Evolutionary conservation across 2,113 vertebrate genomes (phyloP).

Genomic region (Ranitomeya variabilis): DNA sequence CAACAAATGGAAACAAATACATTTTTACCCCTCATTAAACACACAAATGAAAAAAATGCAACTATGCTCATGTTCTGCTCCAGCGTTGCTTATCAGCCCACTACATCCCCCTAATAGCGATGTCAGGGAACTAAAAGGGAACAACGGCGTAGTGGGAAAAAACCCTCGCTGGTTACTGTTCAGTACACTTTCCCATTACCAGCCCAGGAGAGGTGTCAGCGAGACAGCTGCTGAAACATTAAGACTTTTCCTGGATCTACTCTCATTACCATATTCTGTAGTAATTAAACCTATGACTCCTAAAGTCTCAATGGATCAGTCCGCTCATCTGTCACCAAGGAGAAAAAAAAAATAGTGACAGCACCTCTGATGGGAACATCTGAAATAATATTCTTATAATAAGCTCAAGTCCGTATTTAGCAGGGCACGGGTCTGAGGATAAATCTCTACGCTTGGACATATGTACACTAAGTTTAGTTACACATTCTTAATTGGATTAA

Average conservation of each 20-base stretch:
- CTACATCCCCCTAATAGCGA: neutral
- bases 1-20: neutral
- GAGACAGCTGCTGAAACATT: constrained; percentile 40
- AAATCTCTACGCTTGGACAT: neutral
- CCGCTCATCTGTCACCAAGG: neutral
- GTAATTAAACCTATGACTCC: constrained; percentile 33
- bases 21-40: neutral
- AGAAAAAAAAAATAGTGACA: neutral
- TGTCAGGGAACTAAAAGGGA: constrained; percentile 5
- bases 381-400: neutral
- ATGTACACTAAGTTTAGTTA: neutral
- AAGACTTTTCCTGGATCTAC: constrained; percentile 19
- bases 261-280: neutral
- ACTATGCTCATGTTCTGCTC: neutral
- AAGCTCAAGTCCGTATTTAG: neutral
- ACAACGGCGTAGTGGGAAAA: neutral
- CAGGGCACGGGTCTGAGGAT: neutral
- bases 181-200: constrained; percentile 7
- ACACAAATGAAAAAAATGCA: neutral
- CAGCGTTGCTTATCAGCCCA: neutral
- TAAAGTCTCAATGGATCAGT: constrained; percentile 20
- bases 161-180: neutral
- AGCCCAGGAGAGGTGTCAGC: neutral
- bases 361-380: neutral
- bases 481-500: neutral